Evolutionary conservation across 2,888 invertebrate species (phyloP).

Genomic region (Acronicta alni): DNA sequence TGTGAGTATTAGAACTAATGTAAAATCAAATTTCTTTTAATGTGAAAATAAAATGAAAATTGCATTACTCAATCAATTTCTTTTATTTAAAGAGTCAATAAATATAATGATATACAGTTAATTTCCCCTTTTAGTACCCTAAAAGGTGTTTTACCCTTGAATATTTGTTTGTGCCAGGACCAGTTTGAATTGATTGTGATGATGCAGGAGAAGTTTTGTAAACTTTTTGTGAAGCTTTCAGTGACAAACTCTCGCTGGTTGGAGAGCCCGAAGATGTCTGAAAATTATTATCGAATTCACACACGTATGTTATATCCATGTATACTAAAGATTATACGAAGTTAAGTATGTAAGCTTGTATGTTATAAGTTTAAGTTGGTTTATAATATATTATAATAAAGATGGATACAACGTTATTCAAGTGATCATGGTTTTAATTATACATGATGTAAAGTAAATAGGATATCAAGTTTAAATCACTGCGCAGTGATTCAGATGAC

Average conservation of each 20-base stretch:
- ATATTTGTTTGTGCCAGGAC: conserved; percentile 77
- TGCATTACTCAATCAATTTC: neutral
- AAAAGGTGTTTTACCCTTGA: conserved; percentile 77
- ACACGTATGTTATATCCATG: conserved; percentile 1
- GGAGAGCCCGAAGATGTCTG: conserved; percentile 86
- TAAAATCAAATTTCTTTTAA: neutral
- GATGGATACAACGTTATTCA: neutral
- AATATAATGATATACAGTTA: conserved; percentile 12
- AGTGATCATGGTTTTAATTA: neutral
- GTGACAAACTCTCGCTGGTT: conserved; percentile 83
- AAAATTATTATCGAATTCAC: conserved; percentile 61
- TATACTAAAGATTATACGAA: neutral
- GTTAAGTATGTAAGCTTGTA: neutral
- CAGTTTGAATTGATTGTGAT: conserved; percentile 78
- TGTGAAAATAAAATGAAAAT: neutral
- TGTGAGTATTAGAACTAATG: neutral
- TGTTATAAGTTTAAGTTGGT: neutral
- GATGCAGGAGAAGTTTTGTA: conserved; percentile 80
- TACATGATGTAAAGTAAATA: too few relatives aligned
- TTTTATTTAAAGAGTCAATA: neutral
- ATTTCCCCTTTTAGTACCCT: conserved; percentile 23
- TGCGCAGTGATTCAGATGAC: neutral
- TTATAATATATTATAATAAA: neutral
- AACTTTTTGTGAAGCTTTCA: conserved; percentile 87
- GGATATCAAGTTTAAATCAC: neutral